phyloP scores from a whole-genome alignment of 2,888 invertebrate genomes.

The Machimus rusticus region DNA sequence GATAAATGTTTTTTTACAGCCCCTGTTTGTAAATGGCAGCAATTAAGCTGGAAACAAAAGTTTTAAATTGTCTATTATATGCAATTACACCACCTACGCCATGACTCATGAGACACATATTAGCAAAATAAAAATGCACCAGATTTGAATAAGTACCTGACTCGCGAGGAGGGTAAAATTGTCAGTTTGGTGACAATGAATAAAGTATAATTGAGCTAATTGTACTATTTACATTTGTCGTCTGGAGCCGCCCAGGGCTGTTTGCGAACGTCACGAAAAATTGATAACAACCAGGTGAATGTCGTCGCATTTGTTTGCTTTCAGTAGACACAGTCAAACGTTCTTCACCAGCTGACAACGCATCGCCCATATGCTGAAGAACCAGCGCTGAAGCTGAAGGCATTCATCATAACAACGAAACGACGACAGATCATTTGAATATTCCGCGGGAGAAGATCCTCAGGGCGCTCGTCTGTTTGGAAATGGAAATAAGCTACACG shows the following conservation, averaged over 20 bases:
- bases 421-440: slow-evolving; percentile 4
- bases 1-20: neutral
- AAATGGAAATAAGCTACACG: neutral
- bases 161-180: neutral
- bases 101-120: neutral
- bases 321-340: neutral
- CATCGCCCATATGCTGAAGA: neutral
- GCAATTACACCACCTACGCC: neutral
- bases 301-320: neutral
- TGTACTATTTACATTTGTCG: neutral
- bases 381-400: neutral
- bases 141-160: neutral
- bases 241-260: neutral
- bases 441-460: neutral
- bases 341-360: neutral
- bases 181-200: neutral
- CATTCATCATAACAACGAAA: slow-evolving; percentile 21
- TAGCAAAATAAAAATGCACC: neutral
- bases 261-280: neutral
- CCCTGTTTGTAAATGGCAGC: neutral
- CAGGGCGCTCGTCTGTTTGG: neutral
- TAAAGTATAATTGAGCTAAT: neutral
- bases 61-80: neutral
- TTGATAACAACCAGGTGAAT: slow-evolving; percentile 33
- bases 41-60: neutral